Percentiles rank a stretch among this genome's conserved stretches.
Conservation (phyloP, 2,797 vertebrate species). For the Picus viridis region DNA sequence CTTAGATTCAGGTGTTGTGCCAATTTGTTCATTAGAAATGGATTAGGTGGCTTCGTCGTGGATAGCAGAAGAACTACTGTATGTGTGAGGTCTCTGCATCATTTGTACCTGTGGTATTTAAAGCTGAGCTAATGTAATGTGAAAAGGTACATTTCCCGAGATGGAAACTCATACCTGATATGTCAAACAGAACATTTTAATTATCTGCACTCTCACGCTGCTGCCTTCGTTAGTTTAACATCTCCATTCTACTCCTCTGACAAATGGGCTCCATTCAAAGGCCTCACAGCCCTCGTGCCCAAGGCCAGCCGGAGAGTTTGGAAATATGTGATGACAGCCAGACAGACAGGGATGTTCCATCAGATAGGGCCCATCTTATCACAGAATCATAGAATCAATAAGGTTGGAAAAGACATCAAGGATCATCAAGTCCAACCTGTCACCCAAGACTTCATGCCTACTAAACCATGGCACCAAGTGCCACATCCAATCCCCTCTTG, state of each 20-base stretch:
- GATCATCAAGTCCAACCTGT: no score
- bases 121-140: neutral
- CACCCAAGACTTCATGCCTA: no score
- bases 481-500: no score
- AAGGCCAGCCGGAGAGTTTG: neutral
- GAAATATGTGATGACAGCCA: neutral
- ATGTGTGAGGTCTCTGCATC: neutral
- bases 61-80: neutral
- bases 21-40: neutral
- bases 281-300: neutral
- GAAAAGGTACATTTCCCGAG: neutral
- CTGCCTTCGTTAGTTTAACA: neutral
- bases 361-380: neutral
- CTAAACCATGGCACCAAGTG: no score
- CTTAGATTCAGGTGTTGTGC: neutral
- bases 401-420: no score
- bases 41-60: neutral
- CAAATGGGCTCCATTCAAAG: neutral
- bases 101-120: neutral
- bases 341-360: conserved; percentile 5
- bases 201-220: neutral
- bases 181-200: neutral
- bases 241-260: neutral
- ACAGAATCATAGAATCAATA: no score
- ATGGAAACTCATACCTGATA: neutral